Conservation (phyloP, 1,140 invertebrate species). For the Aphelenchoides fujianensis region DNA sequence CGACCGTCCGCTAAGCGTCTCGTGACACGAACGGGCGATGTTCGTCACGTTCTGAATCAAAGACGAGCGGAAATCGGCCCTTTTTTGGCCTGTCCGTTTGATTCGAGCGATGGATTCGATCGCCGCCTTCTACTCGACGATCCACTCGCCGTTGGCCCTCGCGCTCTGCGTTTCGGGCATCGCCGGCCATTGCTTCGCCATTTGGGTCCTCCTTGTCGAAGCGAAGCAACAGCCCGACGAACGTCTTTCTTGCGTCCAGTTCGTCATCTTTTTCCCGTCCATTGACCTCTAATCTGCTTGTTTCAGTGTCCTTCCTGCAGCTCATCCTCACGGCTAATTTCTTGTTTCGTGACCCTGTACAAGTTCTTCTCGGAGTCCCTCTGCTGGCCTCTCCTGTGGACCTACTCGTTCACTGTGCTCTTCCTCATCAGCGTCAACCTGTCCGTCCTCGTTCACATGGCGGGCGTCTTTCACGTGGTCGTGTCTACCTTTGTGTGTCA, state of each 20-base stretch:
- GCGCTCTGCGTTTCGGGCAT: constrained; percentile 48
- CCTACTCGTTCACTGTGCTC: constrained; percentile 43
- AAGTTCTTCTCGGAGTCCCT: constrained; percentile 47
- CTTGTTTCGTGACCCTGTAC: constrained; percentile 51
- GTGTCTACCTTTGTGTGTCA: constrained; percentile 51
- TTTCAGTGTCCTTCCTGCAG: too few species aligned
- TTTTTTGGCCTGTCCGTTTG: too few species aligned
- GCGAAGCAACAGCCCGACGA: constrained; percentile 50
- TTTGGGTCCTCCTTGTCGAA: constrained; percentile 31
- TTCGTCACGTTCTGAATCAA: too few species aligned
- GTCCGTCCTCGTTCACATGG: constrained; percentile 52
- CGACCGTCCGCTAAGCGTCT: too few species aligned
- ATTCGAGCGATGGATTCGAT: constrained; percentile 21
- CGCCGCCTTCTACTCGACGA: constrained; percentile 14
- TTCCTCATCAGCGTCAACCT: constrained; percentile 51
- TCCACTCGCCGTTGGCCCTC: constrained; percentile 49
- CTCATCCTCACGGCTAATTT: constrained; percentile 47
- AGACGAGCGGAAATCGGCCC: too few species aligned
- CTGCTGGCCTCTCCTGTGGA: constrained; percentile 45
- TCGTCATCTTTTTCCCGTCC: not conserved
- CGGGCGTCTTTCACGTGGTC: constrained; percentile 53
- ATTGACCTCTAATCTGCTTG: too few species aligned
- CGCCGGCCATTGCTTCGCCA: constrained; percentile 48
- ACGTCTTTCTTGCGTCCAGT: constrained; percentile 43
- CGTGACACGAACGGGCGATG: too few species aligned